phyloP scores from a whole-genome alignment of 1,140 invertebrate genomes.

The Sminthurinus signatus region DNA sequence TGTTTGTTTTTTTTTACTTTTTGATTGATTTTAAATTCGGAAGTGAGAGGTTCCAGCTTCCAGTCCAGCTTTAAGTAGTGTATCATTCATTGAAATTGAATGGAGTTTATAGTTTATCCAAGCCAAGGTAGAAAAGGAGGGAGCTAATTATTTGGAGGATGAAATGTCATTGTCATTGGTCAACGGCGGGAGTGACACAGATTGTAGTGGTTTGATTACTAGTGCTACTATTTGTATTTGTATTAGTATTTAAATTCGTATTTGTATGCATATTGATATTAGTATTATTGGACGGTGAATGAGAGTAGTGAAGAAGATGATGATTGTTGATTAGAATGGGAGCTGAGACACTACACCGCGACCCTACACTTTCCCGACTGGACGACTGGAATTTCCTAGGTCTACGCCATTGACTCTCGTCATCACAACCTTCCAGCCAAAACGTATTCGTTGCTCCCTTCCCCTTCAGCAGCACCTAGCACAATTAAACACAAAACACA shows the following conservation, averaged over 20 bases:
- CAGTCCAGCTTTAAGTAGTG: too few relatives aligned
- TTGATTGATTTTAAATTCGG: too few relatives aligned
- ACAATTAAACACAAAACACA: background rate
- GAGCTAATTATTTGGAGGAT: too few relatives aligned
- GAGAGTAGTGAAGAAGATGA: slow-evolving; percentile 16
- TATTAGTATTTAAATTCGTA: too few relatives aligned
- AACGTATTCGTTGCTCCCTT: slow-evolving; percentile 85
- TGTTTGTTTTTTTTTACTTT: too few relatives aligned
- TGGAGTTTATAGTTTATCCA: too few relatives aligned
- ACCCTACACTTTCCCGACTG: slow-evolving; percentile 29
- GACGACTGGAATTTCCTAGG: slow-evolving; percentile 20
- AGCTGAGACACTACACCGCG: slow-evolving; percentile 23
- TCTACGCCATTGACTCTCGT: slow-evolving; percentile 35
- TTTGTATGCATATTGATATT: too few relatives aligned
- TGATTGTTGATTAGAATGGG: slow-evolving; percentile 16
- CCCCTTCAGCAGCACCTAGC: slow-evolving; percentile 75
- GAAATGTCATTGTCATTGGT: too few relatives aligned
- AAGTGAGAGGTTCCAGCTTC: too few relatives aligned
- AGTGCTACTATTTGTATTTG: too few relatives aligned
- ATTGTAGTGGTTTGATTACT: slow-evolving; percentile 26
- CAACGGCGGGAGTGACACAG: slow-evolving; percentile 36
- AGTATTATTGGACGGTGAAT: slow-evolving; percentile 37
- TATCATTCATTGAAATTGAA: too few relatives aligned
- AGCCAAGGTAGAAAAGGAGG: too few relatives aligned
- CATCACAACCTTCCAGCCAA: slow-evolving; percentile 75